These are phyloP conservation scores for Charanyca ferruginea DNA, from an alignment of 2,888 invertebrate genomes.

Conservation along the genomic window DNA sequence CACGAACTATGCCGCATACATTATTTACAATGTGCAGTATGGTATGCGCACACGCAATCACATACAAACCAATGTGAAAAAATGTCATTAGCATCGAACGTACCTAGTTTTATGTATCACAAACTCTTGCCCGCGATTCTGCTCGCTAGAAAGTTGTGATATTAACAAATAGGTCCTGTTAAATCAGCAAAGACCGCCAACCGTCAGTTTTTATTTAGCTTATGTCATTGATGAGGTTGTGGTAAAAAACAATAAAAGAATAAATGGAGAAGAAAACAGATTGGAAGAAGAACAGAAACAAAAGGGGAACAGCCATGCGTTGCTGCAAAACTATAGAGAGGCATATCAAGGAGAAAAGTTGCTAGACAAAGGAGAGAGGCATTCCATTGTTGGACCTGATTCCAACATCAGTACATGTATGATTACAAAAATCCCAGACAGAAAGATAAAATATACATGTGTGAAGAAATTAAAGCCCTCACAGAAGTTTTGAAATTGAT, in stretches of 20 bases:
- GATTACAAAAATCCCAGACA: conserved; percentile 27
- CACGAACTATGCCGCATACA: conserved; percentile 85
- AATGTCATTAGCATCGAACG: conserved; percentile 82
- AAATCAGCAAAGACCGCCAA: background rate
- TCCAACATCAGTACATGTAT: background rate
- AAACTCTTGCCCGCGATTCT: conserved; percentile 23
- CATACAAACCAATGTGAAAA: conserved; percentile 75
- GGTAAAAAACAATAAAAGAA: background rate
- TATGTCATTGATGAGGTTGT: background rate
- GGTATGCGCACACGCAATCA: conserved; percentile 86
- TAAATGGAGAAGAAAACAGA: background rate
- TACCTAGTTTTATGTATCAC: conserved; percentile 56
- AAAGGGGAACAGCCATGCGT: too few relatives aligned
- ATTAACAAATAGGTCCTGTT: background rate
- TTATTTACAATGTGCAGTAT: conserved; percentile 77
- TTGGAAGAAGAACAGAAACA: background rate
- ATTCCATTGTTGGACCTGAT: background rate
- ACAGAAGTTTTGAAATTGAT: conserved; percentile 68
- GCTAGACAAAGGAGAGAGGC: background rate
- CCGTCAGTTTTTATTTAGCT: too few relatives aligned
- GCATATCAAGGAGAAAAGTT: background rate
- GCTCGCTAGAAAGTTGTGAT: conserved; percentile 2
- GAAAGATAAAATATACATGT: conserved; percentile 24
- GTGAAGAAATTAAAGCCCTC: conserved; percentile 28
- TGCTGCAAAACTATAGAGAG: background rate